Percentiles rank a stretch among this genome's conserved stretches.
Conservation (phyloP, 2,888 invertebrate genomes). For the Frankliniella fusca region DNA sequence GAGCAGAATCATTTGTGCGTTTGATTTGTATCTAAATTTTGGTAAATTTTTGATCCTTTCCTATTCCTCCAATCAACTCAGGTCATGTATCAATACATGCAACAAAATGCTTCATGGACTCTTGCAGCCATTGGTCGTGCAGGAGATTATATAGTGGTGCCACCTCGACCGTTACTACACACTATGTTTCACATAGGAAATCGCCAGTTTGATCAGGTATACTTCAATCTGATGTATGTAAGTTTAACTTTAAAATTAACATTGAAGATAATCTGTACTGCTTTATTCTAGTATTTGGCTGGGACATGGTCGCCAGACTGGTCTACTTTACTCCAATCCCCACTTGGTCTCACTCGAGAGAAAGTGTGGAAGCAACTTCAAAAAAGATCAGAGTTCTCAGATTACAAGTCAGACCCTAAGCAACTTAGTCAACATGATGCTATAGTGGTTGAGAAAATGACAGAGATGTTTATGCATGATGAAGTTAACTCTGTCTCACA, state of each 20-base stretch:
- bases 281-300: conserved; percentile 48
- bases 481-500: neutral
- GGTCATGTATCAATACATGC: conserved; percentile 67
- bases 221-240: neutral
- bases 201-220: conserved; percentile 70
- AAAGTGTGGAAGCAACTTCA: conserved; percentile 51
- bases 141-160: conserved; percentile 41
- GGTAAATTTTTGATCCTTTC: neutral
- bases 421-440: neutral
- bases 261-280: neutral
- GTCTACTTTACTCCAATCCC: conserved; percentile 49
- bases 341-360: conserved; percentile 51
- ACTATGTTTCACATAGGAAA: conserved; percentile 78
- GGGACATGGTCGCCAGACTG: conserved; percentile 52
- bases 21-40: conserved; percentile 4
- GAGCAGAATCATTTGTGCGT: neutral
- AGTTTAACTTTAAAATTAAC: conserved; percentile 27
- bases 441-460: conserved; percentile 17
- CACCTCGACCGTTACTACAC: conserved; percentile 55
- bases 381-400: conserved; percentile 52
- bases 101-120: conserved; percentile 65
- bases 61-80: conserved; percentile 46
- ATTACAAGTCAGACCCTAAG: conserved; percentile 36
- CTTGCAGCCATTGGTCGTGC: conserved; percentile 47
- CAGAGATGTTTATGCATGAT: conserved; percentile 12